phyloP scores from a whole-genome alignment of 2,797 vertebrate genomes.

The Eospalax fontanierii region DNA sequence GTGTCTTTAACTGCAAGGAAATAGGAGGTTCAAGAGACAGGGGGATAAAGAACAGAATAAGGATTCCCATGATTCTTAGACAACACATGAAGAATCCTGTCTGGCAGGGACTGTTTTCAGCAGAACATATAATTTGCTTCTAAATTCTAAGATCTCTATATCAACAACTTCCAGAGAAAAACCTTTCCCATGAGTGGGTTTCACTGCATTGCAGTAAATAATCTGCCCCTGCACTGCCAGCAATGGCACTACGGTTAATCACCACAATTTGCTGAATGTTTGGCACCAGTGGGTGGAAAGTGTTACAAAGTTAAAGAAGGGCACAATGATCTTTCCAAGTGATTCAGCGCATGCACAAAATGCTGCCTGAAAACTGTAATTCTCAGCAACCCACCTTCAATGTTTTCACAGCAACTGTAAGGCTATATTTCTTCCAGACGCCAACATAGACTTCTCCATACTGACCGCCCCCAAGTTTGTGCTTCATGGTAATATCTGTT shows the following conservation, averaged over 20 bases:
- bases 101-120: background rate
- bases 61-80: background rate
- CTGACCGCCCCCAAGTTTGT: constrained; percentile 99
- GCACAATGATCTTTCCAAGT: background rate
- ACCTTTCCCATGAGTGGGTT: background rate
- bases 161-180: constrained; percentile 45
- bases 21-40: background rate
- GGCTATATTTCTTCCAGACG: constrained; percentile 99
- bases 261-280: constrained; percentile 41
- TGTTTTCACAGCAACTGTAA: constrained; percentile 98
- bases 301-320: constrained; percentile 61
- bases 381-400: constrained; percentile 93
- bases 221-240: constrained; percentile 52
- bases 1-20: background rate
- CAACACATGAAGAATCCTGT: background rate
- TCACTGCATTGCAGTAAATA: background rate
- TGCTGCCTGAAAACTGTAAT: background rate
- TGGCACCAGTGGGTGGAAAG: background rate
- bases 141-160: constrained; percentile 19
- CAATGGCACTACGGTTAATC: background rate
- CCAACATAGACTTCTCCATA: constrained; percentile 99
- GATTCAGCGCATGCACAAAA: background rate
- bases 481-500: constrained; percentile 99
- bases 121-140: constrained; percentile 71
- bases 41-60: background rate